Base-by-base conservation (phyloP, 2,888 invertebrate genomes). In the Azorinus chamasolen region DNA sequence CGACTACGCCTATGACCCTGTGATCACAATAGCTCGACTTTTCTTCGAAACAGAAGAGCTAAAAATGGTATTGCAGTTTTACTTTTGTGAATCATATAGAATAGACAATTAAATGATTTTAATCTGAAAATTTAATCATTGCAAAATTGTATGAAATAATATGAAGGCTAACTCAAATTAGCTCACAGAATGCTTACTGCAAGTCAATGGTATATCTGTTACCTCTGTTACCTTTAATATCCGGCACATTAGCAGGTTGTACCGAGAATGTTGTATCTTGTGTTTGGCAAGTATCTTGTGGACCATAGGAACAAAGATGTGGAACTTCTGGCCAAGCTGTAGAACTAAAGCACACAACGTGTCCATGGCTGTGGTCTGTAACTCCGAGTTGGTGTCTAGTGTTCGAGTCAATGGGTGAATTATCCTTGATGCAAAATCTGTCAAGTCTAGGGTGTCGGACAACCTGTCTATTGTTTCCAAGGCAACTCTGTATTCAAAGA, bases 381-480 rank as follows among this genome's bases (percentile, higher is more conserved):
- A 93, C 25, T 97, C 96, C 0, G 96, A 95, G 85, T 95, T 96
- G 0, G 95, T 95, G 86, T 98, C 92, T 77, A 99, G 94, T 2
- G 97, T 96, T 63, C 98, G 94, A 0, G 98, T 97, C 80, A 99
- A 93, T 0, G 98, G 97, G 93, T 99, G 99, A 76, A 99, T 96
- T 75, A 99, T 98, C 79, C 98, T 95, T 0, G 98, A 98, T 0
- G 97, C 96, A 90, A 97, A 96, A 92, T 98, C 98, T 3, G 97
- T 96, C 87, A 99, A 96, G 93, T 99, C 98, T 55, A 99, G 94
- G 4, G 96, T 96, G 89, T 97, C 97, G 0, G 98, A 97, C 18
- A 99, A 94, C 83, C 96, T 96, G 90, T 98, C 97, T 0, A 99
- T 96, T 0, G 99, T 98, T 87, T 95, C 94, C 72, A 95, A 87